Conservation (phyloP, 2,113 vertebrate genomes). For the Rhynchopsitta pachyrhyncha region DNA sequence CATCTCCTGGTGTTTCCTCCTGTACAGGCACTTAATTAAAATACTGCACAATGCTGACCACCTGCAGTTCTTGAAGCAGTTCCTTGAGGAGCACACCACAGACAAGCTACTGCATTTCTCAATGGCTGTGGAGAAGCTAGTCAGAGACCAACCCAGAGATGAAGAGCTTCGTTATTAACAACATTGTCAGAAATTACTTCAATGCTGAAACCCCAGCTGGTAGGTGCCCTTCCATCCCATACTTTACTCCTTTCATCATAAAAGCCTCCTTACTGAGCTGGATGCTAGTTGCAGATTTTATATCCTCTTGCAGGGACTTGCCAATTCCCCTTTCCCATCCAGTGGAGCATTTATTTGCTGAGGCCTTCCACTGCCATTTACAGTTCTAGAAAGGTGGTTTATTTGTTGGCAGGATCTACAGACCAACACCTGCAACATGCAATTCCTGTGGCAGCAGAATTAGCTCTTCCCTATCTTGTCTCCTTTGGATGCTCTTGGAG, state of each 20-base stretch:
- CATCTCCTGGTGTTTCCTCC: not conserved
- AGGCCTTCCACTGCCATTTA: not conserved
- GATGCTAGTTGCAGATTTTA: not conserved
- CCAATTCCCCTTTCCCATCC: not conserved
- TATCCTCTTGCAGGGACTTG: not conserved
- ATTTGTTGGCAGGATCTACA: not conserved
- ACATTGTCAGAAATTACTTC: conserved; percentile 55
- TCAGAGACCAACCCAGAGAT: not conserved
- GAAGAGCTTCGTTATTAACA: not conserved
- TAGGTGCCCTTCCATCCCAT: not conserved
- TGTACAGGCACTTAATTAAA: conserved; percentile 58
- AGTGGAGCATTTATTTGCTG: not conserved
- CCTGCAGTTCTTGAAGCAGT: conserved; percentile 62
- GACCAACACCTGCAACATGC: not conserved
- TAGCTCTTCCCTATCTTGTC: not conserved
- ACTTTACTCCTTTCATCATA: not conserved
- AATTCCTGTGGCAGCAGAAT: not conserved
- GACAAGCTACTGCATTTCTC: conserved; percentile 60
- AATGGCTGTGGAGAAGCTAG: conserved; percentile 42
- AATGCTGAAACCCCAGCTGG: conserved; percentile 7
- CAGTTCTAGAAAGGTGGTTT: not conserved
- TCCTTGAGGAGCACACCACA: conserved; percentile 30
- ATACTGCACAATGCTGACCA: conserved; percentile 49
- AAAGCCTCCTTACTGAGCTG: not conserved
- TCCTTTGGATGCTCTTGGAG: not conserved